Evolutionary conservation across 2,797 vertebrate genomes (phyloP).

Genomic region (Champsocephalus esox): DNA sequence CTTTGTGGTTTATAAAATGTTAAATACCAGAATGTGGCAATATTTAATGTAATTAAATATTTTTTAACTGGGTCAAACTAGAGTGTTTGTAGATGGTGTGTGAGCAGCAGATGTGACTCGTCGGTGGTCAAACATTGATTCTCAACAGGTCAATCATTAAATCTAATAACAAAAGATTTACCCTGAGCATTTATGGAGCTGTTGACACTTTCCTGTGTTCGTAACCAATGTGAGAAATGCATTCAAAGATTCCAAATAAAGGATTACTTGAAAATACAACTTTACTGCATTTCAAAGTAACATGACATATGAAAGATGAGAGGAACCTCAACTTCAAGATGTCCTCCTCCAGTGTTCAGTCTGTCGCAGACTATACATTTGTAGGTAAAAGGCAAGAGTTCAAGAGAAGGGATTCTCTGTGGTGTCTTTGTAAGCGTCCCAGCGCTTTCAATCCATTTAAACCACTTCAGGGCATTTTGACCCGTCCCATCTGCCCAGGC

Average conservation of each 20-base stretch:
- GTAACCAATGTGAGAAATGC: conserved; percentile 2
- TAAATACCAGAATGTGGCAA: background rate
- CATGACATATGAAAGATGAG: conserved; percentile 31
- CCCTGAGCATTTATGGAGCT: background rate
- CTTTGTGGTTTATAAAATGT: background rate
- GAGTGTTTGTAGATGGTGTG: background rate
- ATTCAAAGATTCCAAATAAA: conserved; percentile 7
- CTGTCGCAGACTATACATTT: conserved; percentile 7
- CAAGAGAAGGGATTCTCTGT: conserved; percentile 34
- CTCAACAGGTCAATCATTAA: background rate
- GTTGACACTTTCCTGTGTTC: background rate
- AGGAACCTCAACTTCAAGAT: conserved; percentile 20
- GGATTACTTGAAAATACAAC: conserved; percentile 61
- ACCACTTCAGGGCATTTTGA: conserved; percentile 24
- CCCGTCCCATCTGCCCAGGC: conserved; percentile 18
- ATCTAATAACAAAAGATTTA: background rate
- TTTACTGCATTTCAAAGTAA: conserved; percentile 71
- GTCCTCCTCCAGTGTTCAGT: conserved; percentile 18
- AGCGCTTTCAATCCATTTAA: conserved; percentile 42
- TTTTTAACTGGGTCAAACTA: background rate
- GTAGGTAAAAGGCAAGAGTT: conserved; percentile 38
- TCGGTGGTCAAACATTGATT: conserved; percentile 1
- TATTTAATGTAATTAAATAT: background rate
- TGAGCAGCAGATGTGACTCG: background rate
- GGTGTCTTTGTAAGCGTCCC: conserved; percentile 37